phyloP scores from a whole-genome alignment of 2,113 vertebrate genomes.

The Ptilonorhynchus violaceus region DNA sequence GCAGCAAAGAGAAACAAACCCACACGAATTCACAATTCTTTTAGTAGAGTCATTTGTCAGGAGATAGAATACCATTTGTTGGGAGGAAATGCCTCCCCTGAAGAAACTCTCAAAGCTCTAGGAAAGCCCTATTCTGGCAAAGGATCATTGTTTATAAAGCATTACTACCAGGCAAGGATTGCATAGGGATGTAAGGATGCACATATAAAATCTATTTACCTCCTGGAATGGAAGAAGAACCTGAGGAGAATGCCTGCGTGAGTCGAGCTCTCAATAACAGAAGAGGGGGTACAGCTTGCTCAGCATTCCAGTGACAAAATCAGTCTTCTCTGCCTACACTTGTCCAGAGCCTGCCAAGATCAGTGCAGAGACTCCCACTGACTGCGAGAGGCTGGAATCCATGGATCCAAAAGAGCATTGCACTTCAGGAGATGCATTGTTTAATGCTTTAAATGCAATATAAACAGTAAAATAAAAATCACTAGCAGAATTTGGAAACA shows the following conservation, averaged over 20 bases:
- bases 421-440: not conserved
- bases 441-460: not conserved
- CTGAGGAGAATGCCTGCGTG: not conserved
- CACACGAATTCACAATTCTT: not conserved
- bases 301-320: not conserved
- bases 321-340: not conserved
- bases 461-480: not conserved
- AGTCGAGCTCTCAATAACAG: not conserved
- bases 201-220: not conserved
- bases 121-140: not conserved
- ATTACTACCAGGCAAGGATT: not conserved
- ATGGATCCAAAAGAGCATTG: not conserved
- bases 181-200: not conserved
- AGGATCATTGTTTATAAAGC: not conserved
- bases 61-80: not conserved
- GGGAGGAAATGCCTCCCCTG: not conserved
- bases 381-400: not conserved
- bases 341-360: not conserved
- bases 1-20: slow-evolving; percentile 1
- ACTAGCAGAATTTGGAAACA: not conserved
- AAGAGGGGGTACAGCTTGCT: not conserved
- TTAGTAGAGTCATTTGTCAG: not conserved
- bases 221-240: not conserved
- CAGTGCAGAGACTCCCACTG: not conserved
- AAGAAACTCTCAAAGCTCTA: not conserved